These are phyloP conservation scores for Trichomalopsis sarcophagae DNA, from an alignment of 1,140 invertebrate species.

Conservation along the genomic window DNA sequence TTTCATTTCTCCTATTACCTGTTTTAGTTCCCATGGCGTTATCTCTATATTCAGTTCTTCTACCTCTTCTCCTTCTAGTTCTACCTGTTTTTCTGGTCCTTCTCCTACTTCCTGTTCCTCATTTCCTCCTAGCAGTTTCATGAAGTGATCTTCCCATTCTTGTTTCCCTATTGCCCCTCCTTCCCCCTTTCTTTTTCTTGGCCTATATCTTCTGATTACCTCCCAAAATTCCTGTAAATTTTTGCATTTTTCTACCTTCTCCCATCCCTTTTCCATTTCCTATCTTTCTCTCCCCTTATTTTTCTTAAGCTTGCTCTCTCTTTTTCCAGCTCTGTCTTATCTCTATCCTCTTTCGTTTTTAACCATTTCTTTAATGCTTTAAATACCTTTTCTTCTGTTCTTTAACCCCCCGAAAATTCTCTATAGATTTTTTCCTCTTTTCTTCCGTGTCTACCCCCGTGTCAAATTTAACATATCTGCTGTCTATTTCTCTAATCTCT, in stretches of 20 bases:
- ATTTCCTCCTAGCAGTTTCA: not conserved
- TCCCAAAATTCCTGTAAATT: not conserved
- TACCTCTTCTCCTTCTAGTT: not conserved
- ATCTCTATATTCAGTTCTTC: not conserved
- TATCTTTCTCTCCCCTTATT: not conserved
- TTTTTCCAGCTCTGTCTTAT: not conserved
- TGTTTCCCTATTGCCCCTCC: too few species aligned
- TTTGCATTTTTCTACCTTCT: constrained; percentile 2
- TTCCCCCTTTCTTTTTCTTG: not conserved
- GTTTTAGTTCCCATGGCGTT: not conserved
- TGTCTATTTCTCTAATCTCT: too few species aligned
- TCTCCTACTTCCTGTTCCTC: not conserved
- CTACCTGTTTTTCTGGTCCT: not conserved
- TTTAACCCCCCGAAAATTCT: too few species aligned
- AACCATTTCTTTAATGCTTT: too few species aligned
- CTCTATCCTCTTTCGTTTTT: not conserved
- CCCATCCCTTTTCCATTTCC: not conserved
- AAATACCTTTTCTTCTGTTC: too few species aligned
- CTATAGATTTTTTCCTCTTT: too few species aligned
- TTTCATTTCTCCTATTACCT: constrained; percentile 18
- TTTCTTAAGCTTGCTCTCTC: not conserved
- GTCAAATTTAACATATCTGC: too few species aligned
- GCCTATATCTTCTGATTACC: not conserved
- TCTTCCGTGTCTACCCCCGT: too few species aligned
- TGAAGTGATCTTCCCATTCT: too few species aligned